Conservation (phyloP, 2,888 invertebrate species). For the Fissipunctia ypsillon region DNA sequence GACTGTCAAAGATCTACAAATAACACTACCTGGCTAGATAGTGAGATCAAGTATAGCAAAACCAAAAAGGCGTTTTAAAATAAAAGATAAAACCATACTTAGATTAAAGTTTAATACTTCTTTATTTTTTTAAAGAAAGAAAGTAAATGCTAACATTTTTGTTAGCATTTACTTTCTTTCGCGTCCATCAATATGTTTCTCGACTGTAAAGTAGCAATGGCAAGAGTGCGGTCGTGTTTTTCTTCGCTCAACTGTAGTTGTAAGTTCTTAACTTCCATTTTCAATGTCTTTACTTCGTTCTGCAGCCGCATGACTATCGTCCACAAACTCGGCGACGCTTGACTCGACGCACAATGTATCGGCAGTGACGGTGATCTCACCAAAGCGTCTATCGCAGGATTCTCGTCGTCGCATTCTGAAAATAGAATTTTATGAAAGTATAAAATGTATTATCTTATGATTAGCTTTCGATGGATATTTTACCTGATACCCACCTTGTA, state of each 20-base stretch:
- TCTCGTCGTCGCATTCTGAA: slow-evolving; percentile 89
- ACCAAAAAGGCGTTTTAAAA: slow-evolving; percentile 1
- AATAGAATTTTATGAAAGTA: slow-evolving; percentile 72
- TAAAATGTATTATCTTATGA: slow-evolving; percentile 60
- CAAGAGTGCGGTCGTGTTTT: slow-evolving; percentile 89
- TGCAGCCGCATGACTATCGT: slow-evolving; percentile 94
- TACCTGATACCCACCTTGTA: slow-evolving; percentile 73
- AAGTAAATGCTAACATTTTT: too few species aligned
- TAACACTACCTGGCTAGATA: too few species aligned
- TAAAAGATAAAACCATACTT: slow-evolving; percentile 22
- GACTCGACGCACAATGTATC: slow-evolving; percentile 80
- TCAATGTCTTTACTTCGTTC: slow-evolving; percentile 93
- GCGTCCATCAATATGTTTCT: slow-evolving; percentile 85
- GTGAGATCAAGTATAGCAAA: not conserved
- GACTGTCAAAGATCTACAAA: not conserved
- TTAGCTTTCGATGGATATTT: slow-evolving; percentile 60
- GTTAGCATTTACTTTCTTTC: slow-evolving; percentile 88
- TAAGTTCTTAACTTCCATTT: slow-evolving; percentile 91
- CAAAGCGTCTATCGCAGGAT: slow-evolving; percentile 83
- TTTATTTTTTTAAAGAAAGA: too few species aligned
- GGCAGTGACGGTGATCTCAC: slow-evolving; percentile 88
- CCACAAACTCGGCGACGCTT: slow-evolving; percentile 92
- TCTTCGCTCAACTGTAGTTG: slow-evolving; percentile 93
- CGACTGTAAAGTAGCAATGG: slow-evolving; percentile 85
- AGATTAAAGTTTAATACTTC: slow-evolving; percentile 57